Percentiles rank a stretch among this genome's conserved stretches.
Evolutionary conservation across 1,140 invertebrate genomes (phyloP).

Genomic region (Hylaeus anthracinus): DNA sequence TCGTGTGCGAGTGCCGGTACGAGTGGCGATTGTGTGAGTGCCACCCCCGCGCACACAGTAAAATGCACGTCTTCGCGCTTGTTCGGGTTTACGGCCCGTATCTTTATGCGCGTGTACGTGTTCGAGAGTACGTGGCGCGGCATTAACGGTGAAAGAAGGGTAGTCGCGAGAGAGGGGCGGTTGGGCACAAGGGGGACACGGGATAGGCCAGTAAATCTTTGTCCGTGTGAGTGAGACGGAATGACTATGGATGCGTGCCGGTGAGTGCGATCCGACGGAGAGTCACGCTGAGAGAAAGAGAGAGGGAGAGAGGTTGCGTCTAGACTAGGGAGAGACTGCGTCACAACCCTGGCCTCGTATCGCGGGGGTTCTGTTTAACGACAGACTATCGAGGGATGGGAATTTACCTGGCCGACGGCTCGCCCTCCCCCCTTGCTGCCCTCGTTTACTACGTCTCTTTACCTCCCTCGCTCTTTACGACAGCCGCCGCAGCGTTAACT

Average conservation of each 20-base stretch:
- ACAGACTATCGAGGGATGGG: constrained; percentile 70
- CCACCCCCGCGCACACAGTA: constrained; percentile 23
- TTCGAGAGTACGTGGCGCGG: constrained; percentile 70
- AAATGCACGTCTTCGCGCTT: constrained; percentile 63
- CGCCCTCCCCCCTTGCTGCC: neutral
- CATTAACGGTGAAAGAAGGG: constrained; percentile 71
- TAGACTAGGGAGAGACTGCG: constrained; percentile 79
- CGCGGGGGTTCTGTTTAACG: constrained; percentile 69
- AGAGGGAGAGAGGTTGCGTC: constrained; percentile 70
- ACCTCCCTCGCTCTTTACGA: constrained; percentile 58
- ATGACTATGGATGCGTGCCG: constrained; percentile 63
- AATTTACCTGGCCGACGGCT: constrained; percentile 62
- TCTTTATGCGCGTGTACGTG: constrained; percentile 68
- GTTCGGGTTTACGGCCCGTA: constrained; percentile 76
- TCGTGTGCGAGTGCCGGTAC: neutral
- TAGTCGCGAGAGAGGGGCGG: neutral
- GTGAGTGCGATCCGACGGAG: constrained; percentile 53
- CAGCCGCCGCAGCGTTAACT: constrained; percentile 60
- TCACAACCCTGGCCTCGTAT: constrained; percentile 75
- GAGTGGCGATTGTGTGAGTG: too few relatives aligned
- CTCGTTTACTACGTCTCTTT: constrained; percentile 48
- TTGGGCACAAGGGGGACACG: constrained; percentile 1
- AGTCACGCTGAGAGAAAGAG: constrained; percentile 24
- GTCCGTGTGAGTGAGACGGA: constrained; percentile 70
- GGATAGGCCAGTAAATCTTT: constrained; percentile 75